phyloP scores from a whole-genome alignment of 2,113 vertebrate genomes.

The Alethe castanea region DNA sequence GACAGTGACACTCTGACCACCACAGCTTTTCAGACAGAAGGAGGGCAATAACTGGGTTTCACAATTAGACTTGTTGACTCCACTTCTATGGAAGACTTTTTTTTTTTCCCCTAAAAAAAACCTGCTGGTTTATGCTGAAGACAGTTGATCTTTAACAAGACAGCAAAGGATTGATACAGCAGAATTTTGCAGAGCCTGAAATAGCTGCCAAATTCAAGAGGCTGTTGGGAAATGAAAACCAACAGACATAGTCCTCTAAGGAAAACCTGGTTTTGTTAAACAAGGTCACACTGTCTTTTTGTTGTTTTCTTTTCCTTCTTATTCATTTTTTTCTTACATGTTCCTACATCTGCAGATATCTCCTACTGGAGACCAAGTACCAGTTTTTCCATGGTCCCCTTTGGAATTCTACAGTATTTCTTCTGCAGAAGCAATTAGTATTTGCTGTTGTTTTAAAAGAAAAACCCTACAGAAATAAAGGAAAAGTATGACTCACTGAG shows the following conservation, averaged over 20 bases:
- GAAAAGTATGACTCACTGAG: slow-evolving; percentile 51
- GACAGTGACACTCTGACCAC: background rate
- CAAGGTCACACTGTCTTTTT: background rate
- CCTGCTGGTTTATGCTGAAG: background rate
- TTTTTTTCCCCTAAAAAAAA: background rate
- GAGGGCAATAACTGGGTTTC: background rate
- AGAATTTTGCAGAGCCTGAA: slow-evolving; percentile 26
- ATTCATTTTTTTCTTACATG: background rate
- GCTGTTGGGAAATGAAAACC: slow-evolving; percentile 14
- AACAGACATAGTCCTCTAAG: background rate
- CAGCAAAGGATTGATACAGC: slow-evolving; percentile 37
- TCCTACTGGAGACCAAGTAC: background rate
- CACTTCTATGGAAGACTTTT: background rate
- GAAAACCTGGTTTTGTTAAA: slow-evolving; percentile 23
- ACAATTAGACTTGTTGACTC: background rate
- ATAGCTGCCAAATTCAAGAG: slow-evolving; percentile 32
- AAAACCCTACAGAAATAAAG: slow-evolving; percentile 60
- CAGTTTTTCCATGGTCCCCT: background rate
- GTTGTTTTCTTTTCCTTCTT: background rate
- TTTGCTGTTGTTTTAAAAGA: slow-evolving; percentile 57
- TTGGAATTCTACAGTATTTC: slow-evolving; percentile 7
- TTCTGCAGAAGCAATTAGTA: slow-evolving; percentile 34
- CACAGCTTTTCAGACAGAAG: background rate
- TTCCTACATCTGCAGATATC: background rate
- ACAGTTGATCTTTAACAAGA: slow-evolving; percentile 28